Percentiles rank a stretch among this genome's conserved stretches.
Evolutionary conservation across 2,888 invertebrate genomes (phyloP).

Genomic region (Dynastes hyllus): DNA sequence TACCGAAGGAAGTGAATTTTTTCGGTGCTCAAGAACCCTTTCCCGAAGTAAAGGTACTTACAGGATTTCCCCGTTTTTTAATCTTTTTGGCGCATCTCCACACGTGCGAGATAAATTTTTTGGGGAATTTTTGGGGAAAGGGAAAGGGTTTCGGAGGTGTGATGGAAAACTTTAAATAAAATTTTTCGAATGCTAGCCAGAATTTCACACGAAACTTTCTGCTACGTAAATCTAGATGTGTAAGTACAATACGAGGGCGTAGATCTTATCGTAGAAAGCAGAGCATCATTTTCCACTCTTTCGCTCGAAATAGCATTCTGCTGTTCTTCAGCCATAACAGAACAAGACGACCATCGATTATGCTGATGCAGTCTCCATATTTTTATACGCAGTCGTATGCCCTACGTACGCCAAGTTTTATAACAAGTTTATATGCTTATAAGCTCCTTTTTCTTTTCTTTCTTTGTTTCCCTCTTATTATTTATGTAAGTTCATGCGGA

Average conservation of each 20-base stretch:
- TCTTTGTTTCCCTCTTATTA: conserved; percentile 35
- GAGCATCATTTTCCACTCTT: not conserved
- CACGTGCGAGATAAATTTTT: conserved; percentile 43
- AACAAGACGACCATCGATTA: conserved; percentile 28
- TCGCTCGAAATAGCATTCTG: conserved; percentile 5
- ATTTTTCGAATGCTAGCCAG: conserved; percentile 24
- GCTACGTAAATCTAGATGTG: conserved; percentile 10
- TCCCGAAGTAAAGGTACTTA: conserved; percentile 19
- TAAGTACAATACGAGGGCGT: conserved; percentile 9
- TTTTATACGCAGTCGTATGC: conserved; percentile 18
- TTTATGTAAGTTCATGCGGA: conserved; percentile 35
- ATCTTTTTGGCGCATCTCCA: conserved; percentile 30
- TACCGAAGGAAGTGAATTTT: conserved; percentile 5
- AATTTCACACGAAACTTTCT: conserved; percentile 19
- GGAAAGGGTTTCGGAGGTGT: conserved; percentile 36
- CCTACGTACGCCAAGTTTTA: conserved; percentile 12
- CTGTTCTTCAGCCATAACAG: conserved; percentile 22
- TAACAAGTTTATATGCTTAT: conserved; percentile 24
- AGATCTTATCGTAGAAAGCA: conserved; percentile 2
- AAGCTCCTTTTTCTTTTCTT: not conserved
- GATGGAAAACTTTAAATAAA: conserved; percentile 42
- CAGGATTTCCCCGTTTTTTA: too few relatives aligned
- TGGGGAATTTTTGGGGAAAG: too few relatives aligned
- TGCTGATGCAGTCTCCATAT: conserved; percentile 36
- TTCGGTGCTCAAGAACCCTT: conserved; percentile 11